These are phyloP conservation scores for Candidula unifasciata DNA, from an alignment of 2,888 invertebrate species.

Conservation along the genomic window DNA sequence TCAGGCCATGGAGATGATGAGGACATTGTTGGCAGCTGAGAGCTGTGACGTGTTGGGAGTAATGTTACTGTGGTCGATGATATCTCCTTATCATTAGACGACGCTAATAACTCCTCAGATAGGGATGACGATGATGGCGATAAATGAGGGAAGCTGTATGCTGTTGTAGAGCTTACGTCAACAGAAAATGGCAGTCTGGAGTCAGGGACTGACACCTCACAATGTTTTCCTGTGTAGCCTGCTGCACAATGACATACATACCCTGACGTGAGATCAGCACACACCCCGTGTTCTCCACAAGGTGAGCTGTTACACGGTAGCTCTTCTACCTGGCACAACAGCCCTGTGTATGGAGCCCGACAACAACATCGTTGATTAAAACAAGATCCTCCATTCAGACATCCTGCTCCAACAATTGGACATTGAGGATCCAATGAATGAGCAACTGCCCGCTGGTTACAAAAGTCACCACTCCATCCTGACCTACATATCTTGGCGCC, in stretches of 20 bases:
- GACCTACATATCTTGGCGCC: conserved; percentile 51
- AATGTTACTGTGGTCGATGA: too few species aligned
- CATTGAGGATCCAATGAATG: conserved; percentile 54
- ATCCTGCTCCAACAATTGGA: conserved; percentile 44
- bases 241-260: conserved; percentile 59
- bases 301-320: conserved; percentile 55
- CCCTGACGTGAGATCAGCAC: conserved; percentile 53
- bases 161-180: too few species aligned
- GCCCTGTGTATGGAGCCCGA: conserved; percentile 55
- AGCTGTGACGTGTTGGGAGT: too few species aligned
- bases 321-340: conserved; percentile 53
- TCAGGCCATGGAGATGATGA: too few species aligned
- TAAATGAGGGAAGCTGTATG: too few species aligned
- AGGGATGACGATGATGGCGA: too few species aligned
- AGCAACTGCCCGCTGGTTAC: conserved; percentile 43
- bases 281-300: conserved; percentile 60
- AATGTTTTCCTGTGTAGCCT: conserved; percentile 58
- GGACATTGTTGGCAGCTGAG: too few species aligned
- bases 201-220: conserved; percentile 55
- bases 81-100: too few species aligned
- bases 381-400: conserved; percentile 56
- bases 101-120: too few species aligned
- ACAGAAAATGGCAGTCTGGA: too few species aligned
- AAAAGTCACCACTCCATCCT: conserved; percentile 54
- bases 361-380: conserved; percentile 59